Evolutionary conservation across 2,888 invertebrate genomes (phyloP).

Genomic region (Alitta virens): DNA sequence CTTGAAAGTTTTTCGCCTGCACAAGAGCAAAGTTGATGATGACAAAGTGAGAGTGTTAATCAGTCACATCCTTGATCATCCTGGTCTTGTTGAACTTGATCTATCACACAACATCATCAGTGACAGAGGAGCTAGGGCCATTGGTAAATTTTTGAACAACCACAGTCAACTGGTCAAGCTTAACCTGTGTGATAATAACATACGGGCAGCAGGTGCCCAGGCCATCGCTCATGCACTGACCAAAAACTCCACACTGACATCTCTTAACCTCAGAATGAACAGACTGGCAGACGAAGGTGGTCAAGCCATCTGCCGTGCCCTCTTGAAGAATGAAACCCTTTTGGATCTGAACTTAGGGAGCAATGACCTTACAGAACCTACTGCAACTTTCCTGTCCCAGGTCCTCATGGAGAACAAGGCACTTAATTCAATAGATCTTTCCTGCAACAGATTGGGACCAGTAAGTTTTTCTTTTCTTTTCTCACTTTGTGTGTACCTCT

Average conservation of each 20-base stretch:
- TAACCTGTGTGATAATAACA: constrained; percentile 46
- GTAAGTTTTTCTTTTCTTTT: no score
- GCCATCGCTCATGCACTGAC: constrained; percentile 57
- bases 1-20: constrained; percentile 49
- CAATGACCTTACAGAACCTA: constrained; percentile 56
- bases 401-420: constrained; percentile 51
- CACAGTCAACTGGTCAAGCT: constrained; percentile 48
- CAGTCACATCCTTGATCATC: constrained; percentile 55
- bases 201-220: constrained; percentile 53
- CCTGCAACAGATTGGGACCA: constrained; percentile 54
- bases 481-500: no score
- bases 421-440: constrained; percentile 49
- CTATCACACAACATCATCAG: constrained; percentile 56
- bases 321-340: constrained; percentile 52
- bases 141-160: constrained; percentile 57
- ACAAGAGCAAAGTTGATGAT: constrained; percentile 55
- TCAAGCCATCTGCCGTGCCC: constrained; percentile 52
- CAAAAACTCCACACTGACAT: constrained; percentile 50
- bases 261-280: constrained; percentile 51
- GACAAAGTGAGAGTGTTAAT: constrained; percentile 55
- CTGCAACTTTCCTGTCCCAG: constrained; percentile 51
- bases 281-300: constrained; percentile 57
- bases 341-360: constrained; percentile 51
- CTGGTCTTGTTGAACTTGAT: constrained; percentile 50
- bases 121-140: constrained; percentile 56